phyloP scores from a whole-genome alignment of 2,888 invertebrate genomes.

The Dicyrtoma fusca region DNA sequence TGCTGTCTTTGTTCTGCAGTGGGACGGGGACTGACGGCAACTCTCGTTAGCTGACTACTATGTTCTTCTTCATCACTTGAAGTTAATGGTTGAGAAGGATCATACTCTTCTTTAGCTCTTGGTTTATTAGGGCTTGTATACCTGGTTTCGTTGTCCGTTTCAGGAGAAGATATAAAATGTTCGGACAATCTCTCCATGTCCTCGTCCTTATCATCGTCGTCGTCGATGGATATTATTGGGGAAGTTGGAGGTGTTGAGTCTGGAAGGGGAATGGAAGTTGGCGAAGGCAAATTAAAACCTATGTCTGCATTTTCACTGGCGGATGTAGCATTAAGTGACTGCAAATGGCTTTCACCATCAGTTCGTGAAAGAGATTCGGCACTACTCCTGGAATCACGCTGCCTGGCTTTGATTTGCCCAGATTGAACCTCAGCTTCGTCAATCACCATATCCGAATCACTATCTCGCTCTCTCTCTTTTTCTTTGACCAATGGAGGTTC shows the following conservation, averaged over 20 bases:
- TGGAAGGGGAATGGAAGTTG: conserved; percentile 52
- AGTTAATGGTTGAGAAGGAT: conserved; percentile 55
- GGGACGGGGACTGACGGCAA: not conserved
- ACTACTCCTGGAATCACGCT: conserved; percentile 21
- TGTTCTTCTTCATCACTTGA: conserved; percentile 56
- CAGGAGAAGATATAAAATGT: conserved; percentile 9
- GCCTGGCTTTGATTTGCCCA: not conserved
- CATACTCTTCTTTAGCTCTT: conserved; percentile 48
- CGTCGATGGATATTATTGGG: not conserved
- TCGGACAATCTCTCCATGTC: not conserved
- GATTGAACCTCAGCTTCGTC: conserved; percentile 40
- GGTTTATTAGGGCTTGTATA: not conserved
- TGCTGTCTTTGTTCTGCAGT: not conserved
- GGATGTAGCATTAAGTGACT: too few species aligned
- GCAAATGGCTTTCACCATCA: not conserved
- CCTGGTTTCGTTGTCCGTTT: not conserved
- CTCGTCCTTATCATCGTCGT: conserved; percentile 30
- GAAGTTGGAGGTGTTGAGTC: conserved; percentile 48
- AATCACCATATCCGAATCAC: conserved; percentile 53
- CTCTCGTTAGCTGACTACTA: conserved; percentile 23
- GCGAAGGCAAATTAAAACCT: conserved; percentile 37
- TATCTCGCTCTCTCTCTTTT: conserved; percentile 38
- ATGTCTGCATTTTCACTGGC: not conserved
- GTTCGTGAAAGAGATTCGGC: conserved; percentile 16
- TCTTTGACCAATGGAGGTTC: not conserved